Base-by-base conservation (phyloP, 2,797 vertebrate species). In the Trichosurus vulpecula region DNA sequence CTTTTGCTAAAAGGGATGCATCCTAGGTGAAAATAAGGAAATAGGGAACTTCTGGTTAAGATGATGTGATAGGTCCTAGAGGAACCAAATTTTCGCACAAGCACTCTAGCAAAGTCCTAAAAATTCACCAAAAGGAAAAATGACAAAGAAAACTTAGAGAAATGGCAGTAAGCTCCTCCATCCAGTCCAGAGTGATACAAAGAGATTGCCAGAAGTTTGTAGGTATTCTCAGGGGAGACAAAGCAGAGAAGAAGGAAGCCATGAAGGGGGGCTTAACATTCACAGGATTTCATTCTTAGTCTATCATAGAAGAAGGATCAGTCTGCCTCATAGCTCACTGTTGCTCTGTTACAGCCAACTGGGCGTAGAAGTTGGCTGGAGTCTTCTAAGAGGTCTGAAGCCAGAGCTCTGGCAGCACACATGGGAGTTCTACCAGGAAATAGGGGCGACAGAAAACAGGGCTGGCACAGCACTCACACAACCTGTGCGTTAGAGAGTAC, bases 61-160 rank as follows among this genome's bases (percentile, higher is more conserved):
- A 87, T 87, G 41, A 87, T 51, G 8, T 1, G 6, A 27, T 87
- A 47, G 41, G 41, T 87, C 41, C 9, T 87, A 29, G 41, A 11
- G 41, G 9, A 81, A 9, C 41, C 9, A 87, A 11, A 47, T 51
- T 87, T 35, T 47, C 41, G 9, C 74, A 29, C 74, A 47, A 87
- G 41, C 9, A 47, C 41, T 87, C 41, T 87, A 47, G 9, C 41
- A 27, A 87, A 81, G 6, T 81, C n/a, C n/a, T 81, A 81, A 81
- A 52, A 90, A 47, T 22, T 52, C 94, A 94, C 90, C 92, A 92
- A 55, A 93, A 91, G 47, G 91, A 91, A n/a, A 22, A 87, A 55
- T 91, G 27, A 19, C 10, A 61, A 29, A 41, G 41, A 87, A 91
- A 41, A 6, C 4, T 52, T 0, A 87, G 27, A 81, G 51, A 95